A percentile compares a stretch with the other conserved stretches of the same genome.
Conservation (phyloP, 1,140 invertebrate genomes). For the Drosophila baimaii region DNA sequence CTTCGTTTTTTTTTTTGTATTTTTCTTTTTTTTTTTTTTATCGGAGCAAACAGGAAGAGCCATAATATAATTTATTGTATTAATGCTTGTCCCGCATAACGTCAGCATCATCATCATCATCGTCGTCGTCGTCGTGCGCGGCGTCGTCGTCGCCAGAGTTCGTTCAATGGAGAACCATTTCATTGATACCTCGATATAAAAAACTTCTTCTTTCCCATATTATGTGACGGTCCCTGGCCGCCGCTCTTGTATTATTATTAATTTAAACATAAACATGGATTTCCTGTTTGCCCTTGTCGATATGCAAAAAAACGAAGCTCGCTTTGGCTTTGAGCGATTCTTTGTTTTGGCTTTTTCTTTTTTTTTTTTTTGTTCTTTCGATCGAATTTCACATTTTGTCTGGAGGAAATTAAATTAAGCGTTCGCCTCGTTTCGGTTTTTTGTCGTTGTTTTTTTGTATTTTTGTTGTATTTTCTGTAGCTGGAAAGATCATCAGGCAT, state of each 20-base stretch:
- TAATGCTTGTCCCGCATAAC: slow-evolving; percentile 79
- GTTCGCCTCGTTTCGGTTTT: slow-evolving; percentile 54
- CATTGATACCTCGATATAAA: slow-evolving; percentile 64
- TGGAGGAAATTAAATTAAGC: slow-evolving; percentile 81
- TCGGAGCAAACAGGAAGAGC: slow-evolving; percentile 78
- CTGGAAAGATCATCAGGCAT: slow-evolving; percentile 42
- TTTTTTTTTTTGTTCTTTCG: slow-evolving; percentile 60
- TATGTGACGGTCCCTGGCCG: no score
- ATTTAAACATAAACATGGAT: slow-evolving; percentile 83
- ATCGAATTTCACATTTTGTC: slow-evolving; percentile 75
- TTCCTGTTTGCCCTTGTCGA: slow-evolving; percentile 77
- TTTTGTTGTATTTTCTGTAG: neutral
- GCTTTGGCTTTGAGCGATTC: slow-evolving; percentile 62
- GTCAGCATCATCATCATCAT: slow-evolving; percentile 35
- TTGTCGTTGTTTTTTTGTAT: slow-evolving; percentile 11
- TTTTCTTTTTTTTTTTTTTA: slow-evolving; percentile 61
- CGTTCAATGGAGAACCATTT: slow-evolving; percentile 54
- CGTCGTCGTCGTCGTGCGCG: slow-evolving; percentile 6
- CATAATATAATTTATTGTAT: slow-evolving; percentile 83
- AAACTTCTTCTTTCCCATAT: slow-evolving; percentile 32
- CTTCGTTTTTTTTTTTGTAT: slow-evolving; percentile 22
- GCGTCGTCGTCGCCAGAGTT: slow-evolving; percentile 22
- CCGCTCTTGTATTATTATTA: slow-evolving; percentile 67
- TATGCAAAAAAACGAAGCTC: slow-evolving; percentile 66
- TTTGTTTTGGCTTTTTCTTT: slow-evolving; percentile 43